A percentile compares a stretch with the other conserved stretches of the same genome.
phyloP scores from a whole-genome alignment of 2,797 vertebrate genomes.

The Sebastes minor region DNA sequence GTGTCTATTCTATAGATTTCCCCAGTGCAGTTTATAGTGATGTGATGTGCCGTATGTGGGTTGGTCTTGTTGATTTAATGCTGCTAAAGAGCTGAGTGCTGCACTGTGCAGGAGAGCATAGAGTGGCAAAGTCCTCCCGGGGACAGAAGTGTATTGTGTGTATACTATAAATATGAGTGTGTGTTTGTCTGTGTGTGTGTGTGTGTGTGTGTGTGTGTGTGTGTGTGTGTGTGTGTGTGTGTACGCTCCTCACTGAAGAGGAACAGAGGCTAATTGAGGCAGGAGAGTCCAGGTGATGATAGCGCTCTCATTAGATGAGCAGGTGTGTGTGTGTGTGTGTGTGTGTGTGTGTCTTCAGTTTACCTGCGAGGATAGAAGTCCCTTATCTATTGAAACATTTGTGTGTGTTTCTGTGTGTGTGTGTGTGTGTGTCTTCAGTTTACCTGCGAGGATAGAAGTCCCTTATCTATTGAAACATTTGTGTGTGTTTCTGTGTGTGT shows the following conservation, averaged over 20 bases:
- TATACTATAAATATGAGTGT: slow-evolving; percentile 51
- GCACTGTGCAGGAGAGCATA: slow-evolving; percentile 64
- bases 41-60: slow-evolving; percentile 59
- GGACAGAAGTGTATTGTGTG: slow-evolving; percentile 56
- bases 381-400: slow-evolving; percentile 57
- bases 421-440: slow-evolving; percentile 20
- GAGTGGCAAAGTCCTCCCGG: slow-evolving; percentile 64
- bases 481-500: too few species aligned
- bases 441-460: too few species aligned
- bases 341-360: slow-evolving; percentile 42
- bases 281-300: slow-evolving; percentile 76
- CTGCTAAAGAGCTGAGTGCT: slow-evolving; percentile 71
- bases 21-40: slow-evolving; percentile 61
- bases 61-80: slow-evolving; percentile 72
- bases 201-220: slow-evolving; percentile 4
- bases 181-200: slow-evolving; percentile 4
- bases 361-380: slow-evolving; percentile 60
- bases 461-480: too few species aligned
- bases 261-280: slow-evolving; percentile 78
- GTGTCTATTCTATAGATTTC: slow-evolving; percentile 65
- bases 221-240: slow-evolving; percentile 16
- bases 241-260: slow-evolving; percentile 53
- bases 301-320: slow-evolving; percentile 75
- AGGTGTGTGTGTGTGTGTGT: slow-evolving; percentile 62
- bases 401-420: slow-evolving; percentile 21